Evolutionary conservation across 1,140 invertebrate genomes (phyloP).

Genomic region (Tetraneura akinire): DNA sequence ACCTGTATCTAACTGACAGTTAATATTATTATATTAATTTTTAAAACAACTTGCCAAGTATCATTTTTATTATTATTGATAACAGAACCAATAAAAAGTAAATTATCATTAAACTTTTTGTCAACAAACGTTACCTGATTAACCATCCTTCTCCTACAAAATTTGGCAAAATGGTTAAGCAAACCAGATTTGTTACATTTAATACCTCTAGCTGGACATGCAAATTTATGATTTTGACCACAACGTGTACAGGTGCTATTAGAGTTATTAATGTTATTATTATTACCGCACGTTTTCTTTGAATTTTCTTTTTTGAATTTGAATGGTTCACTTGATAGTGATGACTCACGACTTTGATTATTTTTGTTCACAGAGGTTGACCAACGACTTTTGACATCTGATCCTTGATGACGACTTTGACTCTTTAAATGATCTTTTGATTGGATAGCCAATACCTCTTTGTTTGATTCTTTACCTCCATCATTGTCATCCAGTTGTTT

Average conservation of each 20-base stretch:
- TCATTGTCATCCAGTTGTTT: conserved; percentile 4
- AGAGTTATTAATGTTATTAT: too few species aligned
- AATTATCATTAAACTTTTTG: background rate
- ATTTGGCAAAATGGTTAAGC: background rate
- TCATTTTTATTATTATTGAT: background rate
- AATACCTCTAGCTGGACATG: background rate
- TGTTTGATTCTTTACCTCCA: background rate
- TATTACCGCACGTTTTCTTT: background rate
- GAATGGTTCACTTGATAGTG: background rate
- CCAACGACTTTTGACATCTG: background rate
- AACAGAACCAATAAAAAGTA: conserved; percentile 6
- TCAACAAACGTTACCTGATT: background rate
- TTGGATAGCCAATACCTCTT: conserved; percentile 7
- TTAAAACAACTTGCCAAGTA: background rate
- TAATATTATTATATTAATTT: background rate
- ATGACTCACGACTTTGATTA: background rate
- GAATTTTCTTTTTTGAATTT: background rate
- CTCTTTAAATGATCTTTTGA: conserved; percentile 19
- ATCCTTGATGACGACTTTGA: background rate
- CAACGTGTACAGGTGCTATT: background rate
- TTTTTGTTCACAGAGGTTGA: background rate
- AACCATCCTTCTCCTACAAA: background rate
- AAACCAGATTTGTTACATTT: background rate
- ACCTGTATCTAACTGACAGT: conserved; percentile 2
- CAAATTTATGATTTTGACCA: background rate